Base-by-base conservation (phyloP, 35 echinoderm and acorn worm genomes). In the Apostichopus japonicus region DNA sequence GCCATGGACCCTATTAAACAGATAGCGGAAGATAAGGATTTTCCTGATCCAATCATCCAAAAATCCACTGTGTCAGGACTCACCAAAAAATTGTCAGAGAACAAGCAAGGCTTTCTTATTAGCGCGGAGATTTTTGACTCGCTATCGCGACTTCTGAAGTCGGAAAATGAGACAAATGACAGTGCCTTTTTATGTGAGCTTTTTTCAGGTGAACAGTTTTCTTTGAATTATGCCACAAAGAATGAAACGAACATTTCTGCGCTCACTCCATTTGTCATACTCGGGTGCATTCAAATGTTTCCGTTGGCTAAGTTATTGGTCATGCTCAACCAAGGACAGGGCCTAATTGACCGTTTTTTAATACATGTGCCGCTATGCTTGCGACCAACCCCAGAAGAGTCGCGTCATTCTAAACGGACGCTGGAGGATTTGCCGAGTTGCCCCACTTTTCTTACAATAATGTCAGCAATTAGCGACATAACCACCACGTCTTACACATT, bases 131-230 rank as follows among this genome's bases (percentile, higher is more conserved):
- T 90, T 52, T 90, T 54, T 25, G 87, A 76, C 71, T 27, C 19
- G 6, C 57, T 78, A 71, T 91, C 19, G 17, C 53, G 25, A 76
- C 71, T 78, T 55, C 53, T 91, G 44, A 77, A 77, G 53, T 71
- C 4, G 2, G 72, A 78, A 17, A 61, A 61, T 44, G 89, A 91
- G 27, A 9, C 70, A 0, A 21, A 21, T n/a, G 89, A 91, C 17
- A 78, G 72, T 5, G 17, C 33, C 14, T 65, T 90, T 10, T 21
- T 91, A 19, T 79, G 75, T 72, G 52, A 91, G 78, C 89, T 91
- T 24, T 91, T 78, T 79, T 91, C 89, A 4, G 53, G 89, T 10
- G 54, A 78, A 91, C 70, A 78, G 25, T 53, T 78, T 65, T 55
- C 53, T 16, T 23, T 91, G 27, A 78, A 27, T 17, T 91, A 91